Conservation (phyloP, 92 coral and sea anemone genomes). For the Palythoa heliodiscus region DNA sequence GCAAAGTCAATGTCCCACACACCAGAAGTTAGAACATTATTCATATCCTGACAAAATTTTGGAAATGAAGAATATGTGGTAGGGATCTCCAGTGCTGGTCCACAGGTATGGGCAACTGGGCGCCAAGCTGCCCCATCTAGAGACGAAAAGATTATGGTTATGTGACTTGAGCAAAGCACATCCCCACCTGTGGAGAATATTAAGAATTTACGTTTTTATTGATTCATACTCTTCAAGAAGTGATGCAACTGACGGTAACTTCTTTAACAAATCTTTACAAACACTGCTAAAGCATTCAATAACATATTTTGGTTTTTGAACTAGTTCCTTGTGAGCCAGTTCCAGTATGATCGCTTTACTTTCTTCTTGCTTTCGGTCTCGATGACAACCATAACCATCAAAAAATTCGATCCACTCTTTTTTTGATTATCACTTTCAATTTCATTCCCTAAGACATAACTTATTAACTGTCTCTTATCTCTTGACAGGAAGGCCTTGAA, state of each 20-base stretch:
- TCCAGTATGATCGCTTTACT: conserved; percentile 45
- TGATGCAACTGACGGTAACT: conserved; percentile 29
- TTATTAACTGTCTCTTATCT: conserved; percentile 59
- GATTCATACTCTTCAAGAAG: conserved; percentile 23
- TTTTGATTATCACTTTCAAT: conserved; percentile 53
- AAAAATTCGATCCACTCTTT: conserved; percentile 65
- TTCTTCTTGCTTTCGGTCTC: conserved; percentile 60
- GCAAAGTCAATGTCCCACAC: conserved; percentile 28
- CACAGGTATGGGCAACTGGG: conserved; percentile 64
- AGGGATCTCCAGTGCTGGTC: conserved; percentile 57
- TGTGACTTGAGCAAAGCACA: conserved; percentile 18
- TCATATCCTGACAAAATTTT: conserved; percentile 63
- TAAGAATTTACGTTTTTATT: conserved; percentile 37
- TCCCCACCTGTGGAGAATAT: neutral
- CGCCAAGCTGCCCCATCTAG: conserved; percentile 54
- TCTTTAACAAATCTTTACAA: conserved; percentile 3
- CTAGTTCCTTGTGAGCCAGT: conserved; percentile 69
- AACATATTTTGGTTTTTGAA: conserved; percentile 57
- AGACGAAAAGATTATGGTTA: conserved; percentile 20
- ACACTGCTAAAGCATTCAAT: conserved; percentile 60
- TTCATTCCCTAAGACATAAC: conserved; percentile 40
- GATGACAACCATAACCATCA: conserved; percentile 60
- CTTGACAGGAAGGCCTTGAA: conserved; percentile 58
- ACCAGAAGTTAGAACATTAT: conserved; percentile 43
- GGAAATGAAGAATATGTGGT: conserved; percentile 53